phyloP scores from a whole-genome alignment of 2,797 vertebrate species.

The Fringilla coelebs region DNA sequence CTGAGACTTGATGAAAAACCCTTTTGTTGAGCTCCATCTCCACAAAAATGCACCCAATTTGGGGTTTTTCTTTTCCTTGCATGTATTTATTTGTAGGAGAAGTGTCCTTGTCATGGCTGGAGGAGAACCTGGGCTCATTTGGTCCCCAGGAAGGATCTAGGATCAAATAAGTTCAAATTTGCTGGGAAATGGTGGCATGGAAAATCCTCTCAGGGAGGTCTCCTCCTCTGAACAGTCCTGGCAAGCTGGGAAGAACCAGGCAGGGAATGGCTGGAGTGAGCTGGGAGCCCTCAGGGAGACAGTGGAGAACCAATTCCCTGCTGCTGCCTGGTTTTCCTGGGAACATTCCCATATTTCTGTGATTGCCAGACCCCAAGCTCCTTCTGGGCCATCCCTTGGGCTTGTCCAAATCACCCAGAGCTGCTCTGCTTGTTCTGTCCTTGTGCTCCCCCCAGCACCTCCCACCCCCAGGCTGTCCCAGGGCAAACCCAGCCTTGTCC shows the following conservation, averaged over 20 bases:
- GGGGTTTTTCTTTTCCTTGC: not conserved
- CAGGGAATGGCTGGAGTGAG: not conserved
- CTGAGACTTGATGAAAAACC: not conserved
- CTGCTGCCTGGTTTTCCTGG: not conserved
- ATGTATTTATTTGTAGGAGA: fast-evolving
- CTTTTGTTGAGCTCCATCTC: not conserved
- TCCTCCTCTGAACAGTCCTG: not conserved
- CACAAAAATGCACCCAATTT: fast-evolving
- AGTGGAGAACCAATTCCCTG: not conserved
- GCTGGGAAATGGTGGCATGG: not conserved
- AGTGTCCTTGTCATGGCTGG: fast-evolving
- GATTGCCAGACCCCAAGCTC: not conserved
- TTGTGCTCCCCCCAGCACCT: not conserved
- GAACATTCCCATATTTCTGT: not conserved
- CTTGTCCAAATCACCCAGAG: not conserved
- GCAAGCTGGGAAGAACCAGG: not conserved
- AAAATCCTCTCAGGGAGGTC: not conserved
- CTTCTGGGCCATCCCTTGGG: not conserved
- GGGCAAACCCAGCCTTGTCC: not conserved
- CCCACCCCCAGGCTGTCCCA: not conserved
- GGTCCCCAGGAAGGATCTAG: not conserved
- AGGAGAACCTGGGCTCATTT: not conserved
- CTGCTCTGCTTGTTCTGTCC: not conserved
- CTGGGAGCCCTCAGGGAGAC: not conserved
- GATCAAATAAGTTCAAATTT: not conserved